Percentiles rank a stretch among this genome's conserved stretches.
Conservation (phyloP, 2,888 invertebrate species). For the Antheraea assamensis region DNA sequence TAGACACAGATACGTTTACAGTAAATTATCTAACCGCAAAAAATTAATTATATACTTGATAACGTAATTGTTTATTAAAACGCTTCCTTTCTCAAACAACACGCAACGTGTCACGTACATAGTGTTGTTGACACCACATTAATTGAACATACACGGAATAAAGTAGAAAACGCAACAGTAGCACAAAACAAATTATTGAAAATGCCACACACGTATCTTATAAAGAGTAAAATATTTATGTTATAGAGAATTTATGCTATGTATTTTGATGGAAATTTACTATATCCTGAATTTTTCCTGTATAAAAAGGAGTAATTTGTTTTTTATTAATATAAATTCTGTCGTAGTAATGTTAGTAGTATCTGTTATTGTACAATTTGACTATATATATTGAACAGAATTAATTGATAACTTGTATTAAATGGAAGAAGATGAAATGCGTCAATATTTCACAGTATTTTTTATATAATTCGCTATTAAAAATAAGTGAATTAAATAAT, state of each 20-base stretch:
- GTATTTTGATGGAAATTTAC: neutral
- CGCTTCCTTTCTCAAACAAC: neutral
- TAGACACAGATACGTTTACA: neutral
- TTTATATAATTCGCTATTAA: neutral
- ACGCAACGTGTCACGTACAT: neutral
- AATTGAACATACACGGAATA: neutral
- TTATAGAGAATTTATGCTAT: neutral
- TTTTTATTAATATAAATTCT: neutral
- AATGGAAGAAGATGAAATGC: neutral
- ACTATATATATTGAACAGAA: neutral
- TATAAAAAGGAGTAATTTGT: neutral
- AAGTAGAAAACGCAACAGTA: neutral
- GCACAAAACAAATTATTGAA: neutral
- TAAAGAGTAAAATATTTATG: neutral
- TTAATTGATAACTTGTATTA: neutral
- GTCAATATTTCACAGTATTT: neutral
- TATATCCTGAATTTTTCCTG: neutral
- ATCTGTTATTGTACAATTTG: neutral
- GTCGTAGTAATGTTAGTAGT: neutral
- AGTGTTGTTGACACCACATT: constrained; percentile 5
- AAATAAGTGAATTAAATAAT: neutral
- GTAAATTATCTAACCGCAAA: constrained; percentile 2
- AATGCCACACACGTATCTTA: neutral
- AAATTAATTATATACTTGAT: neutral
- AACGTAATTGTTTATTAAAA: neutral